Evolutionary conservation across 2,113 vertebrate genomes (phyloP), one percentile per base, ranked within the genome.

Genomic region (Parotia lawesii): DNA sequence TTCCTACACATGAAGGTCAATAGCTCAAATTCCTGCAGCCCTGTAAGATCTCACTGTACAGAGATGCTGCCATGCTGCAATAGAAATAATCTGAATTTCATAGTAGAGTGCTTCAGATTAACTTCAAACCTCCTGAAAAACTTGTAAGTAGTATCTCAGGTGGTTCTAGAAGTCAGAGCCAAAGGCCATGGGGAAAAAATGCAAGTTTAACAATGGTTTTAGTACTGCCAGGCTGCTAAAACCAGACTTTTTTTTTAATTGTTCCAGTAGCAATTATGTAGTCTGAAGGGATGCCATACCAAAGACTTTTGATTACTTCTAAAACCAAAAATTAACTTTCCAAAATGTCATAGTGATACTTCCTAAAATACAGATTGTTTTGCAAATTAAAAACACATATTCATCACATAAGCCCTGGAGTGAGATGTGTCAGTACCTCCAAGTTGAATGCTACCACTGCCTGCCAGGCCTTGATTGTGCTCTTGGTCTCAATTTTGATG

Each of bases 331-430:
- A 44, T 20, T 25, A 71, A 47, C 28, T 45, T 74, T 79, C 8
- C 31, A 33, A 57, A 90, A 65, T 12, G 7, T 69, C n/a, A n/a
- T 1, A 90, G 29, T 11, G 40, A 38, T 47, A 35, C 1, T 7
- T 7, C 7, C n/a, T 51, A 60, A 40, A 11, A 50, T 58, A 72
- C 19, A 83, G 40, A 33, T 19, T 31, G 48, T 11, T 60, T 40
- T 4, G 21, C 40, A 72, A 72, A 85, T 62, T 53, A 53, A 73
- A 82, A 83, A 28, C 0, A 2, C 22, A 18, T 3, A 12, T 51
- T 86, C 17, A 22, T 20, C 0, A 0, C 4, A 0, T 28, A 40
- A 72, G 7, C 21, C 38, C 29, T 0, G 0, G 15, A 66, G 37
- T 10, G 9, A 64, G 48, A 47, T 14, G 2, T 7, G 47, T 20